Percentiles rank a stretch among this genome's conserved stretches.
Conservation (phyloP, 2,113 vertebrate genomes). For the Platycercus adscitus region DNA sequence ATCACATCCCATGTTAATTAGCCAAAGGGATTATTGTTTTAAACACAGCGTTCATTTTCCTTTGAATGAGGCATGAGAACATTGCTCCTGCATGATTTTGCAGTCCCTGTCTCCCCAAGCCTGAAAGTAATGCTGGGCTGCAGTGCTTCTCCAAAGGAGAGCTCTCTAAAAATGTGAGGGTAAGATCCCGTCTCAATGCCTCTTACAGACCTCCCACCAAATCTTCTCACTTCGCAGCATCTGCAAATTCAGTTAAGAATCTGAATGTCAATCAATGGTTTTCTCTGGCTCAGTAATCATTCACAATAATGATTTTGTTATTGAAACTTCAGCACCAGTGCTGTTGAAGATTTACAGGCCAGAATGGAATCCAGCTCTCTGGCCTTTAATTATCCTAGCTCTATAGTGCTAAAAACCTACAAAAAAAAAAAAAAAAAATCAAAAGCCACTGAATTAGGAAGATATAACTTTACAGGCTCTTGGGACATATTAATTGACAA, state of each 20-base stretch:
- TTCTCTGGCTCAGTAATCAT: conserved; percentile 70
- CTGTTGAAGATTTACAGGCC: conserved; percentile 57
- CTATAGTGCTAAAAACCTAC: neutral
- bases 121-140: neutral
- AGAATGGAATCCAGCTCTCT: conserved; percentile 53
- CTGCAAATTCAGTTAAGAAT: conserved; percentile 63
- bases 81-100: neutral
- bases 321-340: conserved; percentile 57
- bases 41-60: neutral
- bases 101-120: neutral
- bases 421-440: neutral
- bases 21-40: conserved; percentile 8
- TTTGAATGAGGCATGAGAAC: neutral
- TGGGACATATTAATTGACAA: neutral
- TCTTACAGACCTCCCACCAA: conserved; percentile 50
- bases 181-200: neutral
- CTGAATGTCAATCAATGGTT: conserved; percentile 61
- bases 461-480: conserved; percentile 9
- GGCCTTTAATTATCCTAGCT: conserved; percentile 49
- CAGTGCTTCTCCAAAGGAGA: neutral
- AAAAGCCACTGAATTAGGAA: neutral
- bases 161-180: conserved; percentile 18
- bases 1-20: conserved; percentile 16
- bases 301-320: conserved; percentile 66
- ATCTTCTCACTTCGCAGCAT: conserved; percentile 47